Evolutionary conservation across 1,140 invertebrate genomes (phyloP).

Genomic region (Gonioctena quinquepunctata): DNA sequence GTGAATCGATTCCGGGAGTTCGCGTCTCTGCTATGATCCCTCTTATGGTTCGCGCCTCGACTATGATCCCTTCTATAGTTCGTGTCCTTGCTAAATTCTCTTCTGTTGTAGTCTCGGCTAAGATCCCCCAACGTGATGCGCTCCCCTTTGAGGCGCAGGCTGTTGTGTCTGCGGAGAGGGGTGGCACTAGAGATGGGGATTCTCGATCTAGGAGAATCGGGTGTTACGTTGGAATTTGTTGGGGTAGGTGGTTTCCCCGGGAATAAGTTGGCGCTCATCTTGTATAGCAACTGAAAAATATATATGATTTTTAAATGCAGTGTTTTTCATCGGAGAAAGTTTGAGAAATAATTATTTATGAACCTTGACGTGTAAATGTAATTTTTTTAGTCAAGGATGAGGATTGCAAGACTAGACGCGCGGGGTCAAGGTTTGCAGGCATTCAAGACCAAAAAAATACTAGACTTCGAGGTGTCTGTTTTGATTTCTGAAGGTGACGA

Average conservation of each 20-base stretch:
- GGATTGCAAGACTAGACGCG: no score
- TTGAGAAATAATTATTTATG: no score
- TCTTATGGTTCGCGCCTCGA: background rate
- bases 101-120: background rate
- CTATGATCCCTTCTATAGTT: background rate
- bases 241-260: background rate
- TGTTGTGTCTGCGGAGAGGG: slow-evolving; percentile 56
- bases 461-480: no score
- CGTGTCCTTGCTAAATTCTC: background rate
- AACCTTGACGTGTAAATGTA: no score
- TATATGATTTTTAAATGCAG: no score
- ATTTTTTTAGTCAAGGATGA: no score
- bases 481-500: no score
- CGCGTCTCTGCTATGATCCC: slow-evolving; percentile 9
- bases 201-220: slow-evolving; percentile 8
- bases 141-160: slow-evolving; percentile 56
- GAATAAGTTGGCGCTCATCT: slow-evolving; percentile 34
- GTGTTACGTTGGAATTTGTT: background rate
- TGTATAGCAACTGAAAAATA: background rate
- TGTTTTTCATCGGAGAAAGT: no score
- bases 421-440: no score
- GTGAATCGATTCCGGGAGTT: slow-evolving; percentile 15
- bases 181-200: slow-evolving; percentile 54
- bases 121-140: slow-evolving; percentile 23
- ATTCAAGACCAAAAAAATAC: no score